These are phyloP conservation scores for Sepiola atlantica DNA, from an alignment of 2,888 invertebrate species.

Conservation along the genomic window DNA sequence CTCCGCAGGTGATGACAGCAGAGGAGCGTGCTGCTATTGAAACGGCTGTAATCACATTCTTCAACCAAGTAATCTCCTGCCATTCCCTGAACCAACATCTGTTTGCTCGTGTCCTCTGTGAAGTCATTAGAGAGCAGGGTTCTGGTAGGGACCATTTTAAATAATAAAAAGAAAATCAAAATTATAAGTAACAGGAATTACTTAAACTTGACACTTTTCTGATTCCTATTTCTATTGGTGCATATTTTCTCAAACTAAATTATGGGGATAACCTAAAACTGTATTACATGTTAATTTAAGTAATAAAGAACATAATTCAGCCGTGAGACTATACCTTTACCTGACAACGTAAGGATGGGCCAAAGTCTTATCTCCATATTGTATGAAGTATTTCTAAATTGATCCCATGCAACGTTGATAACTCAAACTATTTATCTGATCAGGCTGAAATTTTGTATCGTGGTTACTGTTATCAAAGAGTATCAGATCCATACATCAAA, in stretches of 20 bases:
- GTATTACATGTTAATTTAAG: background rate
- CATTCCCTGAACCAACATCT: constrained; percentile 89
- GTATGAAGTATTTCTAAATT: too few relatives aligned
- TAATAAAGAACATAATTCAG: too few relatives aligned
- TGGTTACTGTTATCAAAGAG: too few relatives aligned
- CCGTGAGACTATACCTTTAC: too few relatives aligned
- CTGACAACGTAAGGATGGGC: too few relatives aligned
- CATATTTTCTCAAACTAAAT: background rate
- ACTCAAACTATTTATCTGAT: too few relatives aligned
- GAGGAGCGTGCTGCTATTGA: constrained; percentile 72
- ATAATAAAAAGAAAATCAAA: constrained; percentile 54
- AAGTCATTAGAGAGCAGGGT: constrained; percentile 81
- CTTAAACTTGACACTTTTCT: background rate
- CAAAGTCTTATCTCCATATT: too few relatives aligned
- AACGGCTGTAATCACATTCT: constrained; percentile 84
- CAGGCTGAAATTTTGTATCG: too few relatives aligned
- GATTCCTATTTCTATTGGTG: background rate
- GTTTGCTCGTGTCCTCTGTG: constrained; percentile 86
- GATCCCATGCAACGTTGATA: too few relatives aligned
- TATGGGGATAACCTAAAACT: background rate
- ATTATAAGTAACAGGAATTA: background rate
- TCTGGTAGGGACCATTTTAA: constrained; percentile 66
- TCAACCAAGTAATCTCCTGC: constrained; percentile 88
- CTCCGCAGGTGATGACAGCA: constrained; percentile 64
- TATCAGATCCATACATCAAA: too few relatives aligned